Evolutionary conservation across 2,888 invertebrate species (phyloP), one percentile per base, ranked within the genome.

Genomic region (Deladenus siricidicola): DNA sequence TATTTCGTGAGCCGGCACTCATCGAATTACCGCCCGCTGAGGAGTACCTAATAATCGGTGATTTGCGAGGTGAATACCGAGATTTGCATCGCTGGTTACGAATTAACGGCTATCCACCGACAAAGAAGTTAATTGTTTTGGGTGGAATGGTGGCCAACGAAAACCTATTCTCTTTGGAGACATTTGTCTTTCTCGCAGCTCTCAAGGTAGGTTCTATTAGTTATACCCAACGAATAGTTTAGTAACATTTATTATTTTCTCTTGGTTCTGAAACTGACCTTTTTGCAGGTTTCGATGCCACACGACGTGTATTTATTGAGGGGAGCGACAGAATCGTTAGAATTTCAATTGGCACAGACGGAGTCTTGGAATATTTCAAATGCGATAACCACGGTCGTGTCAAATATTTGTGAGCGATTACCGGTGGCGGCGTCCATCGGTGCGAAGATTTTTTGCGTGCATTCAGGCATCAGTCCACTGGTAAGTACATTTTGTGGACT

Each of bases 1-100:
- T 57, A 23, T 26, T 45, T 45, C 21, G 19, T 19, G 49, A 57
- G 28, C 57, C 57, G 24, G n/a, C 57, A 17, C 49, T 57, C 1
- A 10, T 57, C 19, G 19, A 19, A 8, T 23, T 57, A 4, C 39
- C 57, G 14, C 23, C 57, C 19, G 23, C 10, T 3, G 57, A 30
- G 10, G 57, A 50, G 26, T 50, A 50, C 26, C 19, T 49, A 19
- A 26, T 57, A 21, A 23, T 48, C 24, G 57, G 57, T 3, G 57
- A 57, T 50, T 8, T 57, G 8, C 28, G 29, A 19, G 57, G 57
- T 4, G 48, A 57, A 30, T 57, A 57, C 28, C 49, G 48, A 2
- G 57, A 49, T 21, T 49, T 57, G 4, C 49, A 57, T 21, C 50
- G 57, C n/a, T 57, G 57, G 57, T 47, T 56, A 14, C 24, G 45